These are phyloP conservation scores for Dicrostonyx torquatus DNA, from an alignment of 2,797 vertebrate genomes.

Conservation along the genomic window DNA sequence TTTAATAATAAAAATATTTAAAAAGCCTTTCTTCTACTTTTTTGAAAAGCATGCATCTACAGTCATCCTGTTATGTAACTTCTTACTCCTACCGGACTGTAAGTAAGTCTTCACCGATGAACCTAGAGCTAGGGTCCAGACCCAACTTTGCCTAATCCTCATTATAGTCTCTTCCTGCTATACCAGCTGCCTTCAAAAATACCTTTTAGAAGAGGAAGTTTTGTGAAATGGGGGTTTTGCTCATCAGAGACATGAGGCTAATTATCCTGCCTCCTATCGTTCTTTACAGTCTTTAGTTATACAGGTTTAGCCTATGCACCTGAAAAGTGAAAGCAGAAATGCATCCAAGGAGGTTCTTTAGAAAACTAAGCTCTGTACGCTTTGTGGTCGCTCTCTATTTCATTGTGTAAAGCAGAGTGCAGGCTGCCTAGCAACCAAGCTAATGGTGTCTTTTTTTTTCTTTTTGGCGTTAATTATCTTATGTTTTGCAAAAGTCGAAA, in stretches of 20 bases:
- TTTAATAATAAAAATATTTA: not conserved
- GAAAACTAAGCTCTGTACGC: conserved; percentile 58
- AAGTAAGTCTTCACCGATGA: not conserved
- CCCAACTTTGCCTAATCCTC: conserved; percentile 36
- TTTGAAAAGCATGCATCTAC: not conserved
- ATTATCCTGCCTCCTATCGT: conserved; percentile 51
- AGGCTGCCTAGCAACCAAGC: conserved; percentile 74
- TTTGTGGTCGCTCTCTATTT: conserved; percentile 69
- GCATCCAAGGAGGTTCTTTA: conserved; percentile 49
- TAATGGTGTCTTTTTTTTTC: conserved; percentile 66
- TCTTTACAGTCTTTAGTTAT: conserved; percentile 68
- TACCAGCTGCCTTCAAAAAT: conserved; percentile 49
- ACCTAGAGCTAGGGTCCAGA: conserved; percentile 45
- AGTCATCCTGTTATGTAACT: not conserved
- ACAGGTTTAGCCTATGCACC: conserved; percentile 41
- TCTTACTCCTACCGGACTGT: not conserved
- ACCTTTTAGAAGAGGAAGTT: conserved; percentile 36
- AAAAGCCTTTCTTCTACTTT: not conserved
- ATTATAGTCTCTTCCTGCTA: conserved; percentile 31
- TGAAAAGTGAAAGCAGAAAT: conserved; percentile 55
- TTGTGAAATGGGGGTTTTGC: conserved; percentile 2
- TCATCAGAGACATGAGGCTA: conserved; percentile 59
- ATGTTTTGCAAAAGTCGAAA: conserved; percentile 70
- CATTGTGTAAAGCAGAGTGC: conserved; percentile 64
- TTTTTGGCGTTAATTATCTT: conserved; percentile 67